These are phyloP conservation scores for Phrynocephalus vlangalii DNA, from an alignment of 2,797 vertebrate species.

Conservation along the genomic window DNA sequence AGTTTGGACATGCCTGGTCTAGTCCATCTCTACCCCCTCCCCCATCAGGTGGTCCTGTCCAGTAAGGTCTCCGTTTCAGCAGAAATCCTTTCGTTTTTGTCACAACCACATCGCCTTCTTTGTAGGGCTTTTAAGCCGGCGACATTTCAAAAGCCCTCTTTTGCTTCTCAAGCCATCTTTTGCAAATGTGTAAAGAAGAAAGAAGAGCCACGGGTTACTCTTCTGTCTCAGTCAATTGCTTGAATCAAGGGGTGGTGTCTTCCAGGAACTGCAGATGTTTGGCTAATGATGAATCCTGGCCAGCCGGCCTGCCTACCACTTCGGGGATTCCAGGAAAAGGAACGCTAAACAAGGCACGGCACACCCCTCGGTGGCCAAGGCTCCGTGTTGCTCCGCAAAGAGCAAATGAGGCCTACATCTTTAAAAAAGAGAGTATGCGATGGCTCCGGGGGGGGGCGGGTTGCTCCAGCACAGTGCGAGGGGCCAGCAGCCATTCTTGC, in stretches of 20 bases:
- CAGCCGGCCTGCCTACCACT: conserved; percentile 1
- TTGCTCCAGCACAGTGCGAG: not conserved
- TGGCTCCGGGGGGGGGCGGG: not conserved
- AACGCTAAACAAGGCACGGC: not conserved
- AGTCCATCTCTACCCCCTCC: not conserved
- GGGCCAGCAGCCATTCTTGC: conserved; percentile 1
- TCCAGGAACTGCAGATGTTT: conserved; percentile 19
- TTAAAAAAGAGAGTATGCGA: not conserved
- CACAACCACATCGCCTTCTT: not conserved
- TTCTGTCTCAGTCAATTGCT: not conserved
- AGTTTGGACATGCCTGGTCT: too few species aligned
- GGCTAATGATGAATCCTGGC: conserved; percentile 20
- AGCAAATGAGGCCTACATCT: not conserved
- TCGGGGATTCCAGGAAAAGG: conserved; percentile 10
- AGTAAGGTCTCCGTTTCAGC: not conserved
- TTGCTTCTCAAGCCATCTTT: not conserved
- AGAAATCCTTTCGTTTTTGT: too few species aligned
- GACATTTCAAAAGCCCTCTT: not conserved
- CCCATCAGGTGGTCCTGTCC: not conserved
- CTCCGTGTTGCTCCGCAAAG: not conserved
- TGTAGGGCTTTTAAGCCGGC: not conserved
- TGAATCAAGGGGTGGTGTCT: not conserved
- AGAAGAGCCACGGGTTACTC: not conserved
- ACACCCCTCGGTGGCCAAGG: not conserved
- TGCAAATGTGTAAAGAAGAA: too few species aligned